These are phyloP conservation scores for Euphydryas editha DNA, from an alignment of 2,888 invertebrate genomes.

Conservation along the genomic window DNA sequence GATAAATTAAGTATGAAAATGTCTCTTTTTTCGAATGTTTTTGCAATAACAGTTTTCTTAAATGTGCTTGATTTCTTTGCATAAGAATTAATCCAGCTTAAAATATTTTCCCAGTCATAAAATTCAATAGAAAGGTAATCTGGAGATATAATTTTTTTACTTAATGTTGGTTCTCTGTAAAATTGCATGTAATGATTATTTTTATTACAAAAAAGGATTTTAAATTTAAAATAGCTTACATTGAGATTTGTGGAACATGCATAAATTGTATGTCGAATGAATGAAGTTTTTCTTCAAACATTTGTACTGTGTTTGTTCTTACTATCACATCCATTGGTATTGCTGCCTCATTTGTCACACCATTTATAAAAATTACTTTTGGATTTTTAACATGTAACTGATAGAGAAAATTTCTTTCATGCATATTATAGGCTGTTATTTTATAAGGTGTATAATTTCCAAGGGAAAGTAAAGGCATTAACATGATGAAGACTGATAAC, in stretches of 20 bases:
- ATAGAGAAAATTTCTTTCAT: slow-evolving; percentile 62
- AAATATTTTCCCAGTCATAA: slow-evolving; percentile 51
- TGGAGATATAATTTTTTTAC: not conserved
- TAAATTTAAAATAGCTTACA: slow-evolving; percentile 46
- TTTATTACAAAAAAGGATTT: not conserved
- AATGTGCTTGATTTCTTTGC: slow-evolving; percentile 47
- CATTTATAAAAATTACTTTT: slow-evolving; percentile 60
- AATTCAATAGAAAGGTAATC: slow-evolving; percentile 44
- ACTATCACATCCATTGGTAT: slow-evolving; percentile 65
- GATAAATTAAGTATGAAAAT: slow-evolving; percentile 61
- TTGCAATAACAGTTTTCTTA: slow-evolving; percentile 56
- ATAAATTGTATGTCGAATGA: slow-evolving; percentile 58
- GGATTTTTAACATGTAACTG: slow-evolving; percentile 49
- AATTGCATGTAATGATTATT: slow-evolving; percentile 5
- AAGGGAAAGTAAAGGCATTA: slow-evolving; percentile 14
- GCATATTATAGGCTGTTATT: slow-evolving; percentile 64
- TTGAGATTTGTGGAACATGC: slow-evolving; percentile 40
- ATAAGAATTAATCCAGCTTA: slow-evolving; percentile 51
- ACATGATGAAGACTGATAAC: slow-evolving; percentile 11
- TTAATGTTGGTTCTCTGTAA: slow-evolving; percentile 11
- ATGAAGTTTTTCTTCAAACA: slow-evolving; percentile 57
- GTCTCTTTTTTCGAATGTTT: slow-evolving; percentile 61
- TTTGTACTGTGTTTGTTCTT: slow-evolving; percentile 42
- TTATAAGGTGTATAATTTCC: slow-evolving; percentile 57
- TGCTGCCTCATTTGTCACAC: slow-evolving; percentile 68